Evolutionary conservation across 1,140 invertebrate species (phyloP).

Genomic region (Babylonia areolata): DNA sequence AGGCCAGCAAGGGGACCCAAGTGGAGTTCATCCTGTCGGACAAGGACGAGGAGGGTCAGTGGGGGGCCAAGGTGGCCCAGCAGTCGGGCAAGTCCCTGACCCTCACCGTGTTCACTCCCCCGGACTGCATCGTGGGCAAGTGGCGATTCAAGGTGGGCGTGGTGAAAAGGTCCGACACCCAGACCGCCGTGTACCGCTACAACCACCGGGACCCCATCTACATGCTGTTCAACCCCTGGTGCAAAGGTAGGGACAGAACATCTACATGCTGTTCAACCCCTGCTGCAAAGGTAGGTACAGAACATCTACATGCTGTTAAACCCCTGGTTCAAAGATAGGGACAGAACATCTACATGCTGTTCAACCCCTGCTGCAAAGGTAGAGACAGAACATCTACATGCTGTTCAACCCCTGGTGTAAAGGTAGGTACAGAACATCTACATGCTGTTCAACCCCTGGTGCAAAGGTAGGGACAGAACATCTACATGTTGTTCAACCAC

Average conservation of each 20-base stretch:
- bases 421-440: too few relatives aligned
- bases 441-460: too few relatives aligned
- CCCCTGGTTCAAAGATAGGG: too few relatives aligned
- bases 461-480: too few relatives aligned
- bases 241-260: constrained; percentile 79
- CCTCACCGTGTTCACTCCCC: constrained; percentile 73
- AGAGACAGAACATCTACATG: constrained; percentile 28
- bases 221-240: constrained; percentile 91
- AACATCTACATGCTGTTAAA: too few relatives aligned
- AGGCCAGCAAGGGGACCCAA: constrained; percentile 87
- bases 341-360: too few relatives aligned
- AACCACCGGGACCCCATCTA: constrained; percentile 82
- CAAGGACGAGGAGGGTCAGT: constrained; percentile 70
- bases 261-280: too few relatives aligned
- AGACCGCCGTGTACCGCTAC: constrained; percentile 79
- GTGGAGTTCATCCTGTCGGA: constrained; percentile 83
- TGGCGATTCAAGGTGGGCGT: constrained; percentile 93
- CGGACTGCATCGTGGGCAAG: constrained; percentile 86
- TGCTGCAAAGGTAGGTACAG: too few relatives aligned
- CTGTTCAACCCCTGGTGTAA: too few relatives aligned
- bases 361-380: constrained; percentile 90
- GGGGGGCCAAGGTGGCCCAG: constrained; percentile 75
- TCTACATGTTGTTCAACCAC: too few relatives aligned
- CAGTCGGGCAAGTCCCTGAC: constrained; percentile 44
- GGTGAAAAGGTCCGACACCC: constrained; percentile 79